Conservation (phyloP, 1,140 invertebrate genomes). For the Drosophila tsacasi region DNA sequence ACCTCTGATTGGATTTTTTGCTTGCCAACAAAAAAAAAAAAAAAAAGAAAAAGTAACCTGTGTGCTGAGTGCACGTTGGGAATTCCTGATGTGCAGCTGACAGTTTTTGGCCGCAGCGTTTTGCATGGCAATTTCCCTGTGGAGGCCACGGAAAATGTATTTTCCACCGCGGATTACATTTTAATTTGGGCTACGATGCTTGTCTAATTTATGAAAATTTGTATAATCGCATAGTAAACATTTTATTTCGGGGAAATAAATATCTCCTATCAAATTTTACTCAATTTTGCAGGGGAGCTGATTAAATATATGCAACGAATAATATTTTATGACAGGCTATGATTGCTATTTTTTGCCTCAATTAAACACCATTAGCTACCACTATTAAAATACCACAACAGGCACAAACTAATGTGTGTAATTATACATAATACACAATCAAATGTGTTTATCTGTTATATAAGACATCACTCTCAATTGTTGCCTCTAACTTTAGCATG, state of each 20-base stretch:
- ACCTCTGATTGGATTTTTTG: constrained; percentile 73
- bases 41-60: neutral
- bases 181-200: constrained; percentile 21
- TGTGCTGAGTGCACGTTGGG: constrained; percentile 18
- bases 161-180: constrained; percentile 32
- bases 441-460: constrained; percentile 14
- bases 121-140: constrained; percentile 21
- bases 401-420: neutral
- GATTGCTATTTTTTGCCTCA: neutral
- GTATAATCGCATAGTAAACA: constrained; percentile 14
- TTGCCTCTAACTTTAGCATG: constrained; percentile 13
- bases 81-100: constrained; percentile 49
- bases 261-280: neutral
- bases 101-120: constrained; percentile 53
- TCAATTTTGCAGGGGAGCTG: too few relatives aligned
- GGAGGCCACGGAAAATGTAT: constrained; percentile 27
- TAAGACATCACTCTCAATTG: constrained; percentile 10
- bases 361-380: neutral
- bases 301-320: too few relatives aligned
- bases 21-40: constrained; percentile 14
- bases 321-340: neutral
- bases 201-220: constrained; percentile 24
- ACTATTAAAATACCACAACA: neutral
- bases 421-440: neutral
- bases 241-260: neutral